Base-by-base conservation (phyloP, 2,113 vertebrate genomes). In the Zapus hudsonius region DNA sequence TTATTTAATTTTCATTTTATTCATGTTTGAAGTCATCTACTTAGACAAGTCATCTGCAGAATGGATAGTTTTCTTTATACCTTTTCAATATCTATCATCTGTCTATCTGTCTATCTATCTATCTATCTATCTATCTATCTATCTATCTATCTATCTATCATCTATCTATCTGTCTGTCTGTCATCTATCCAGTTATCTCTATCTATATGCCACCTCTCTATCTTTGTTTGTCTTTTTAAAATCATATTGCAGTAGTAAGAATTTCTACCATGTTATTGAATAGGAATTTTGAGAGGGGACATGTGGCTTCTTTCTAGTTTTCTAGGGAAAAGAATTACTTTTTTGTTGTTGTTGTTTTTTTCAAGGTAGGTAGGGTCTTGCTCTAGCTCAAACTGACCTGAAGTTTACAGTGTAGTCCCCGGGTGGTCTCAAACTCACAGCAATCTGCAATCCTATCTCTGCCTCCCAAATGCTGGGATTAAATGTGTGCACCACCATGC, bases 21-120 rank as follows among this genome's bases (percentile, higher is more conserved):
- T 87, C 27, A 75, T 96, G 4, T 44, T 90, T 75, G 61, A 36
- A 16, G 33, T 89, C 67, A 94, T 78, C 31, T 86, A 63, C 15
- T 36, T 70, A 80, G 12, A 38, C 23, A 84, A 29, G 22, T 69
- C 27, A 61, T 31, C 10, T 90, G 7, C 22, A 88, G 59, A 72
- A n/a, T 69, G 52, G 52, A 52, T 15, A 52, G 11, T 8, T 7
- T 52, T 52, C n/a, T n/a, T n/a, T 15, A 47, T 12, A 47, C 47
- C 47, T 52, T 52, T 52, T 52, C 52, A 52, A 13, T 52, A 61
- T 7, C 59, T 61, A 52, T 52, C 52, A 79, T 64, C 23, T 36
- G 12, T 67, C 31, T 85, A 36, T 2, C 6, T 81, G 16, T 52
- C 47, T 47, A 47, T 47, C 7, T 47, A 7, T 47, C 7, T 12